Evolutionary conservation across 2,797 vertebrate species (phyloP).

Genomic region (Cephalopachus bancanus): DNA sequence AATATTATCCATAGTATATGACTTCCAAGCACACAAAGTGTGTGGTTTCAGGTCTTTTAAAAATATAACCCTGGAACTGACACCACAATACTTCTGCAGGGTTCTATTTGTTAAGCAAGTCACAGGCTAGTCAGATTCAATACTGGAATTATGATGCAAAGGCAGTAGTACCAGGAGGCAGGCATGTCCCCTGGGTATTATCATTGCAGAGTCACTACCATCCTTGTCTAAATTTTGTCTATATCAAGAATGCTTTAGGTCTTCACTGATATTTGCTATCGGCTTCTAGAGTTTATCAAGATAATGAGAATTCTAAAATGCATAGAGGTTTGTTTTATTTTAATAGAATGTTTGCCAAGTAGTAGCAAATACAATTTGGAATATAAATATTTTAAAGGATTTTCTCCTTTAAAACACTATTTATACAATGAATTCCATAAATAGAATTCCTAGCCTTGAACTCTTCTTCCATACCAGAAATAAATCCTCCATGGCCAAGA

Average conservation of each 20-base stretch:
- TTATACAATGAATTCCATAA: background rate
- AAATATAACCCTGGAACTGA: background rate
- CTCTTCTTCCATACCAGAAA: background rate
- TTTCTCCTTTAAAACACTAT: background rate
- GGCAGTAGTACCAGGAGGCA: background rate
- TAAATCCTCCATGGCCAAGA: background rate
- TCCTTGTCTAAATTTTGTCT: background rate
- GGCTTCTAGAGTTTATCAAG: constrained; percentile 1
- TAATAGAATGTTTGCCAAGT: background rate
- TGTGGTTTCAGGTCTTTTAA: background rate
- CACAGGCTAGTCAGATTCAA: background rate
- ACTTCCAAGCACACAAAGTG: background rate
- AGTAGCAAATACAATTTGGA: background rate
- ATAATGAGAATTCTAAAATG: background rate
- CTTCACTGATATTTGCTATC: background rate
- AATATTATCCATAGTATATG: background rate
- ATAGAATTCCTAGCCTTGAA: background rate
- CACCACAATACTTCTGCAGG: background rate
- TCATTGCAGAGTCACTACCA: background rate
- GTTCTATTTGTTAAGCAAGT: background rate
- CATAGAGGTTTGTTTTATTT: background rate
- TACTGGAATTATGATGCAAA: background rate
- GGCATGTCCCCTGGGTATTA: background rate
- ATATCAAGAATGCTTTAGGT: background rate
- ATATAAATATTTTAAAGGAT: background rate